phyloP scores from a whole-genome alignment of 2,113 vertebrate species.

The Myotis lucifugus region DNA sequence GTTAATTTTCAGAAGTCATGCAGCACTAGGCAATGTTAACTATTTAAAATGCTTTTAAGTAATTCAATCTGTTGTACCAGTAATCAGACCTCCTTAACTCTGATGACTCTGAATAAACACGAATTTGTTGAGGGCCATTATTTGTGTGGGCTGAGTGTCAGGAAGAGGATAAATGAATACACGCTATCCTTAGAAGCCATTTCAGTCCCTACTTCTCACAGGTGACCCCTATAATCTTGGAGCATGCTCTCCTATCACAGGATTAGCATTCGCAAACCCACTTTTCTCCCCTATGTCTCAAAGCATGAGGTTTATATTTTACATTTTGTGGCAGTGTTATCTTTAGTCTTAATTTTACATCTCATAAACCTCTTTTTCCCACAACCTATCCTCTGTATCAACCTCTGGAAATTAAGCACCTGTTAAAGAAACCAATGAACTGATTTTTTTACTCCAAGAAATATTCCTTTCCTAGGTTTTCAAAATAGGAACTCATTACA shows the following conservation, averaged over 20 bases:
- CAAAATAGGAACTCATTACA: background rate
- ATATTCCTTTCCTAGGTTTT: background rate
- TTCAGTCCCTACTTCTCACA: background rate
- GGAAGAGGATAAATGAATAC: background rate
- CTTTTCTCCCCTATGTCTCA: background rate
- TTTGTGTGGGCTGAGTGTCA: background rate
- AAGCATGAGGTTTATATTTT: background rate
- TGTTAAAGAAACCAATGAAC: background rate
- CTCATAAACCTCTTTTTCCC: background rate
- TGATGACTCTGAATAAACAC: background rate
- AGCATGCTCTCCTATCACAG: background rate
- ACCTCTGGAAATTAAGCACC: background rate
- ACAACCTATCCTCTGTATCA: background rate
- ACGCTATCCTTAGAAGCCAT: background rate
- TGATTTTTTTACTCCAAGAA: background rate
- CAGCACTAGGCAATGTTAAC: conserved; percentile 7
- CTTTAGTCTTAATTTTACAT: conserved; percentile 8
- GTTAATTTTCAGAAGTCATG: conserved; percentile 43
- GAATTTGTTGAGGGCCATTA: background rate
- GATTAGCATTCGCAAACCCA: background rate
- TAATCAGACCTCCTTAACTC: background rate
- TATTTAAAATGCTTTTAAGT: conserved; percentile 22
- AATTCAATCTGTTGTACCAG: background rate
- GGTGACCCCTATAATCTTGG: background rate
- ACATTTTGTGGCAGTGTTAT: background rate